Conservation (phyloP, 30 jellyfish, hydroid and myxozoan genomes). For the Clytia hemisphaerica region DNA sequence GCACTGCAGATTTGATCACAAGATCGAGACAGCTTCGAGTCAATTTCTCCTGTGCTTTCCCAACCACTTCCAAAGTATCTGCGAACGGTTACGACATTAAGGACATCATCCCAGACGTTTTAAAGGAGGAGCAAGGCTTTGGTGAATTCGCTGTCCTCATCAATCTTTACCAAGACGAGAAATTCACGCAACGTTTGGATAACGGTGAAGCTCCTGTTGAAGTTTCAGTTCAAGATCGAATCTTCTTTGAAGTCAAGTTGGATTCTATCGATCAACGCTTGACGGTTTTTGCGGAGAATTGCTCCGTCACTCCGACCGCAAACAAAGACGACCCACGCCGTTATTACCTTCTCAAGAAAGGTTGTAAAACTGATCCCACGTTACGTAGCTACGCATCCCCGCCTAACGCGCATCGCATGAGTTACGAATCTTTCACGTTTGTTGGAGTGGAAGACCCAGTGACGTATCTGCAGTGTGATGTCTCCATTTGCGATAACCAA, state of each 20-base stretch:
- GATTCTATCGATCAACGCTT: slow-evolving; percentile 61
- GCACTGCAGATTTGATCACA: too few species aligned
- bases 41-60: slow-evolving; percentile 76
- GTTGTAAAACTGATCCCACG: slow-evolving; percentile 66
- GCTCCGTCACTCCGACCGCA: slow-evolving; percentile 73
- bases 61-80: slow-evolving; percentile 65
- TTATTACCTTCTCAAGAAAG: slow-evolving; percentile 50
- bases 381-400: slow-evolving; percentile 40
- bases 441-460: slow-evolving; percentile 73
- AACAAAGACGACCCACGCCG: slow-evolving; percentile 40
- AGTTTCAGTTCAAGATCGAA: slow-evolving; percentile 59
- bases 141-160: slow-evolving; percentile 52
- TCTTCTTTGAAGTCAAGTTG: slow-evolving; percentile 59
- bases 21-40: slow-evolving; percentile 40
- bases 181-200: slow-evolving; percentile 33
- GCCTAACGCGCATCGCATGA: slow-evolving; percentile 54
- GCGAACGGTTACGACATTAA: slow-evolving; percentile 62
- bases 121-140: slow-evolving; percentile 64
- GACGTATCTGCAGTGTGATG: slow-evolving; percentile 81
- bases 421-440: slow-evolving; percentile 78
- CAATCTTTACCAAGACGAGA: slow-evolving; percentile 35
- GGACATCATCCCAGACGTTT: slow-evolving; percentile 44
- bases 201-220: slow-evolving; percentile 49
- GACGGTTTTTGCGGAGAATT: slow-evolving; percentile 59
- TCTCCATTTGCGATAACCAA: slow-evolving; percentile 52